Percentiles rank a stretch among this genome's conserved stretches.
phyloP scores from a whole-genome alignment of 1,140 invertebrate genomes.

The Trinorchestia longiramus region DNA sequence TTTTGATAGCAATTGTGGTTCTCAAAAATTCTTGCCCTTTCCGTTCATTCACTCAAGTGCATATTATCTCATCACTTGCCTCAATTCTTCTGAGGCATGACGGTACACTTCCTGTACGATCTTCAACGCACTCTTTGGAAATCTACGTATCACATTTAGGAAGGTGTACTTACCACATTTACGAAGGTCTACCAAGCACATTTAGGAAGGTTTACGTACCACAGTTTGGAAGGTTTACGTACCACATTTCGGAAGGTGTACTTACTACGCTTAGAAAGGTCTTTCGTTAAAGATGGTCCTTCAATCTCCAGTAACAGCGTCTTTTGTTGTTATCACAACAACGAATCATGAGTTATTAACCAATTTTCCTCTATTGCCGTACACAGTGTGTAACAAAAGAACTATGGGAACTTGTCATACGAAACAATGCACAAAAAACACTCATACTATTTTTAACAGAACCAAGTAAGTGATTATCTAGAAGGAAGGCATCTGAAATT shows the following conservation, averaged over 20 bases:
- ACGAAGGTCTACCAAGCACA: too few relatives aligned
- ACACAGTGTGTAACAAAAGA: too few relatives aligned
- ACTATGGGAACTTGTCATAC: too few relatives aligned
- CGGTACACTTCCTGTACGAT: not conserved
- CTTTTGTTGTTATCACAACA: not conserved
- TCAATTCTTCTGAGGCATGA: not conserved
- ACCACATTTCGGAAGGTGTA: too few relatives aligned
- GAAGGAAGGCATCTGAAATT: too few relatives aligned
- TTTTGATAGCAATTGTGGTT: too few relatives aligned
- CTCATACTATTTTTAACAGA: too few relatives aligned
- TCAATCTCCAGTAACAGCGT: not conserved
- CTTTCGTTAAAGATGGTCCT: not conserved
- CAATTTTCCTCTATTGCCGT: not conserved
- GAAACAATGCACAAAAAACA: too few relatives aligned
- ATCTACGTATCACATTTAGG: not conserved
- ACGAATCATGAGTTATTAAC: not conserved
- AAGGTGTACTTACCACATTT: too few relatives aligned
- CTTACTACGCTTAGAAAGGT: not conserved
- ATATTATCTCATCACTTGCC: not conserved
- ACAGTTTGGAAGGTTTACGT: too few relatives aligned
- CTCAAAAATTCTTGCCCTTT: not conserved
- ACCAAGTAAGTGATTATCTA: too few relatives aligned
- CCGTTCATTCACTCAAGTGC: not conserved
- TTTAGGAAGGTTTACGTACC: too few relatives aligned
- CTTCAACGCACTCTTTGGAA: not conserved